A percentile compares a stretch with the other conserved stretches of the same genome.
These are phyloP conservation scores for Ephialtes manifestator DNA, from an alignment of 2,888 invertebrate genomes.

Conservation along the genomic window DNA sequence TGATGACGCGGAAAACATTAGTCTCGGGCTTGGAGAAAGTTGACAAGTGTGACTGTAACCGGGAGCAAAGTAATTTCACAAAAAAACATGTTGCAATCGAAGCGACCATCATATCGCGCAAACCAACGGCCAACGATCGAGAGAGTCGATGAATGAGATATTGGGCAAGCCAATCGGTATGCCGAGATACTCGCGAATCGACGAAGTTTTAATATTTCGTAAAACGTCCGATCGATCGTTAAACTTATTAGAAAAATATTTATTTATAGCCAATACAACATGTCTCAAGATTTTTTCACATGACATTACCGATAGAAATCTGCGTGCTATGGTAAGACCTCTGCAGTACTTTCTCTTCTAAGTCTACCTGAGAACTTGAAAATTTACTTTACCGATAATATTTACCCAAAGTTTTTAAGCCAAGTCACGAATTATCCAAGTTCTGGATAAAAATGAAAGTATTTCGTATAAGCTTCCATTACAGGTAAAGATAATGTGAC, in stretches of 20 bases:
- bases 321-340: not conserved
- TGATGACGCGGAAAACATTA: conserved; percentile 15
- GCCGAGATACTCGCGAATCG: conserved; percentile 22
- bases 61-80: conserved; percentile 42
- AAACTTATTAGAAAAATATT: not conserved
- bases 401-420: too few relatives aligned
- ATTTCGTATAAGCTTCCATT: too few relatives aligned
- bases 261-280: not conserved
- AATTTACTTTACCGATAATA: too few relatives aligned
- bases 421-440: too few relatives aligned
- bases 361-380: not conserved
- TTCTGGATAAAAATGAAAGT: too few relatives aligned
- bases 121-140: conserved; percentile 8
- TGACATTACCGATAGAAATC: not conserved
- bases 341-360: not conserved
- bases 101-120: conserved; percentile 25
- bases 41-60: conserved; percentile 20
- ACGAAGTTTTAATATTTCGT: not conserved
- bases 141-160: conserved; percentile 49
- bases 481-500: too few relatives aligned
- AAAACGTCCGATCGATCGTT: not conserved
- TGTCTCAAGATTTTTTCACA: not conserved
- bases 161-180: conserved; percentile 27
- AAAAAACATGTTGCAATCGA: conserved; percentile 69
- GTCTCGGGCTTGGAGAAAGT: conserved; percentile 49